Percentiles rank a stretch among this genome's conserved stretches.
phyloP scores from a whole-genome alignment of 2,888 invertebrate species.

The Ferrisia virgata region DNA sequence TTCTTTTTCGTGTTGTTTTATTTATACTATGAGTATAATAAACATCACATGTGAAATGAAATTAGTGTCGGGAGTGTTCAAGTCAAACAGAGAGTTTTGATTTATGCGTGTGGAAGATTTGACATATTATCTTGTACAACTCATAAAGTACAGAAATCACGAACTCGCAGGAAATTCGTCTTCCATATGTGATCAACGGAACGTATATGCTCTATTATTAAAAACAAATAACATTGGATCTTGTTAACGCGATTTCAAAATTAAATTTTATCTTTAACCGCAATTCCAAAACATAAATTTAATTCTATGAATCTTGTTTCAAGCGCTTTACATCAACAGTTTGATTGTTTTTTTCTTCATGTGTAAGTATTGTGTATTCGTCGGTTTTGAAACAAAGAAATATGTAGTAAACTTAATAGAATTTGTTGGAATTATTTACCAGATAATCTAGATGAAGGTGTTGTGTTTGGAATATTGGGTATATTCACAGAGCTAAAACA shows the following conservation, averaged over 20 bases:
- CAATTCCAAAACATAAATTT: neutral
- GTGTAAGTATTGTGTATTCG: too few relatives aligned
- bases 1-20: neutral
- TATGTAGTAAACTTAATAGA: too few relatives aligned
- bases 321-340: neutral
- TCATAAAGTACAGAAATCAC: conserved; percentile 3
- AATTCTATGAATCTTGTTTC: neutral
- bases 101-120: neutral
- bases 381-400: too few relatives aligned
- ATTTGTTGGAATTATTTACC: too few relatives aligned
- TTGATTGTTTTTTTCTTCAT: neutral
- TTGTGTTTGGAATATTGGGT: too few relatives aligned
- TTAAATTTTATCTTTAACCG: neutral
- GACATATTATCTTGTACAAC: neutral
- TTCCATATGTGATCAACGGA: neutral
- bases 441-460: too few relatives aligned
- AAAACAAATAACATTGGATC: neutral
- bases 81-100: neutral
- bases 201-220: neutral
- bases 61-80: neutral
- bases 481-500: too few relatives aligned
- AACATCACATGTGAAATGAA: neutral
- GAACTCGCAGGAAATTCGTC: neutral
- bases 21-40: neutral
- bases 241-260: neutral